Evolutionary conservation across 2,888 invertebrate species (phyloP).

Genomic region (Melikaiella ostensackeni): DNA sequence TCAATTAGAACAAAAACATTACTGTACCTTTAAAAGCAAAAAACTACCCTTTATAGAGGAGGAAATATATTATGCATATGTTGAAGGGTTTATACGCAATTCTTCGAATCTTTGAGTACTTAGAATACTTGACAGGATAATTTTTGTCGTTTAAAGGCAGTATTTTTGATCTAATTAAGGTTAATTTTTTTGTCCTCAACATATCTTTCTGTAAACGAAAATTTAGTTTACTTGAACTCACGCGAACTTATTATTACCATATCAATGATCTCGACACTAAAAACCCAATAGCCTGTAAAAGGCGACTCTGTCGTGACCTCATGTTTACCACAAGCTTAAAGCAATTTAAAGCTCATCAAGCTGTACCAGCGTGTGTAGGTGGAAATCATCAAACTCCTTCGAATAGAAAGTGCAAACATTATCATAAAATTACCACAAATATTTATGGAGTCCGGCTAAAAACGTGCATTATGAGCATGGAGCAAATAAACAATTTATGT

Average conservation of each 20-base stretch:
- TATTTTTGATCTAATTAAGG: too few species aligned
- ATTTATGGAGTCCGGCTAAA: not conserved
- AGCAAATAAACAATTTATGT: not conserved
- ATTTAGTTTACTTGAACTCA: conserved; percentile 6
- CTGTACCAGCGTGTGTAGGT: not conserved
- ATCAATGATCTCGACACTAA: not conserved
- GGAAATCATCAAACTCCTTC: not conserved
- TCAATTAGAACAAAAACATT: too few species aligned
- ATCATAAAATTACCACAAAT: not conserved
- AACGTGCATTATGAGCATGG: too few species aligned
- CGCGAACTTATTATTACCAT: not conserved
- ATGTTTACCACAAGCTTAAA: not conserved
- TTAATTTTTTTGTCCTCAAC: too few species aligned
- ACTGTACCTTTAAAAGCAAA: too few species aligned
- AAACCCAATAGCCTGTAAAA: not conserved
- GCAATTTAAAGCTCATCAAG: not conserved
- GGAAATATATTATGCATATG: too few species aligned
- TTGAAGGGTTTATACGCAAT: too few species aligned
- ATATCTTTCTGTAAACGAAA: too few species aligned
- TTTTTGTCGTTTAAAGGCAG: too few species aligned
- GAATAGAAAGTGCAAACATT: not conserved
- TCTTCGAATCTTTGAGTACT: too few species aligned
- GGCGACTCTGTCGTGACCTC: not conserved
- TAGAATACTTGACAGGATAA: too few species aligned
- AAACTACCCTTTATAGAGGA: too few species aligned